phyloP scores from a whole-genome alignment of 2,113 vertebrate species.

The Jaculus jaculus region DNA sequence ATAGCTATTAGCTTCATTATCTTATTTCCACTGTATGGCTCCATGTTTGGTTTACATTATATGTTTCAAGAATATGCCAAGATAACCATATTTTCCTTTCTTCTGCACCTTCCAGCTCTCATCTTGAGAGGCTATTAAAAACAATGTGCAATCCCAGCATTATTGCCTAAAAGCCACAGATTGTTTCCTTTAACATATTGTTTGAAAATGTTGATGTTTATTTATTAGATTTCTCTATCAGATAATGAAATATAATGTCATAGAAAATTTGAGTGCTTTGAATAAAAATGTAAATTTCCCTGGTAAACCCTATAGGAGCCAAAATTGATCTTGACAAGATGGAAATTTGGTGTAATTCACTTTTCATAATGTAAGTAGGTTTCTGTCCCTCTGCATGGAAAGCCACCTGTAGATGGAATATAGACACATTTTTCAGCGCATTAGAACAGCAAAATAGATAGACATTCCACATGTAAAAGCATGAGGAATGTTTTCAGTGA shows the following conservation, averaged over 20 bases:
- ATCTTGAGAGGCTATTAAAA: neutral
- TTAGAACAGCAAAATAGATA: neutral
- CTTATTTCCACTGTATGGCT: neutral
- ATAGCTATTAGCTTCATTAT: neutral
- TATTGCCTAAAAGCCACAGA: neutral
- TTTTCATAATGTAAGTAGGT: neutral
- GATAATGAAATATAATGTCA: neutral
- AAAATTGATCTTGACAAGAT: neutral
- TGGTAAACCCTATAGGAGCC: neutral
- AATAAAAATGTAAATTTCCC: neutral
- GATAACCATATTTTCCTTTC: neutral
- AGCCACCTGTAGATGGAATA: neutral
- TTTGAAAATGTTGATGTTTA: neutral
- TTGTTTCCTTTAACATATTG: neutral
- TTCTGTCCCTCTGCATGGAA: neutral
- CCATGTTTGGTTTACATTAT: neutral
- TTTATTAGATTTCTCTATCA: neutral
- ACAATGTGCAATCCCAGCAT: neutral
- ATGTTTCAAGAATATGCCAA: neutral
- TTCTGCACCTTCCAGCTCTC: neutral
- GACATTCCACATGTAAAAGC: neutral
- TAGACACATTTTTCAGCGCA: neutral
- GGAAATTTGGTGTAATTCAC: neutral
- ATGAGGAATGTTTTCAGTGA: neutral
- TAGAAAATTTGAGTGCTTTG: neutral